Base-by-base conservation (phyloP, 1,140 invertebrate species). In the Danaus plexippus region DNA sequence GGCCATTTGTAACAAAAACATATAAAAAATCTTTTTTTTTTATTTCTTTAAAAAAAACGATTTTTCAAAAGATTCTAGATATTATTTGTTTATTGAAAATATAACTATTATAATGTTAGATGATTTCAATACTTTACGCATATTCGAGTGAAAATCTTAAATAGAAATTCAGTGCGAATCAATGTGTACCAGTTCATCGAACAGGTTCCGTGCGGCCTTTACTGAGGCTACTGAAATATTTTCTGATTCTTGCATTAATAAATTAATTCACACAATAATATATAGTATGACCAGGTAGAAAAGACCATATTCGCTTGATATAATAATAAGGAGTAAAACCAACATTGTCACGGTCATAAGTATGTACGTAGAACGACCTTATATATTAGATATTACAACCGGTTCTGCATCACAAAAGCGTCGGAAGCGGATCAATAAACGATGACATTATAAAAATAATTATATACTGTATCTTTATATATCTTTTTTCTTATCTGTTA, bases 311-410 rank as follows among this genome's bases (percentile, higher is more conserved):
- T 52, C 9, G 13, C 9, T 6, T 44, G 51, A 32, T 9, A 44
- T 44, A 18, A 13, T 43, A 43, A 8, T 50, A 65, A 68, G 63
- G 59, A 61, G 62, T 56, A 46, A 51, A 18, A 58, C 63, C 59
- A 65, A 64, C 66, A 66, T 43, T 62, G 61, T 64, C 68, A 68
- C 52, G 68, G 68, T 59, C 61, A 44, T 50, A 59, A 51, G 52
- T 68, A 48, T 54, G 47, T 57, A 50, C 41, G 11, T 47, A 11
- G 11, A 22, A 61, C 41, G 15, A 61, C 45, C 50, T 43, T 32
- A 32, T 32, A 32, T 32, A 32, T 32, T 32, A 32, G 22, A 32
- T 32, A 32, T 32, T 32, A 32, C 44, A 42, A 44, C 11, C 10
- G 9, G n/a, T 41, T 8, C 15, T 51, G 57, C 51, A 52, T 52